A percentile compares a stretch with the other conserved stretches of the same genome.
These are phyloP conservation scores for Eurosta solidaginis DNA, from an alignment of 1,140 invertebrate species.

Conservation along the genomic window DNA sequence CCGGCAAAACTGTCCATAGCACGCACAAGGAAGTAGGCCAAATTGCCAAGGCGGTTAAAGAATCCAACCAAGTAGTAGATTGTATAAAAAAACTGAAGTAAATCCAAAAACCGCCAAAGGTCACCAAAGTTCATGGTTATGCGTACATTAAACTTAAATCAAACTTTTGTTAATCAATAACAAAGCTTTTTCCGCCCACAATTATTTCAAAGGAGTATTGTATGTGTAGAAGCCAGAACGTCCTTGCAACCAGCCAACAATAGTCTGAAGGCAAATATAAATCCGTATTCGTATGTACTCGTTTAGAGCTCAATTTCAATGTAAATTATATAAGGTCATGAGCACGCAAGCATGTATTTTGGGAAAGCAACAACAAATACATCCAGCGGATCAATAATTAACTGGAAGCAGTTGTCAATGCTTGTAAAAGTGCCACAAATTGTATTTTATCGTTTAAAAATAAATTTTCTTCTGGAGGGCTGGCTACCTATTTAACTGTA, in stretches of 20 bases:
- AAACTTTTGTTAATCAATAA: conserved; percentile 8
- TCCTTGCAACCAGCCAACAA: not conserved
- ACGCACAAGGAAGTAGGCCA: not conserved
- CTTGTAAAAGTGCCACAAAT: too few species aligned
- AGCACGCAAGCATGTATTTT: too few species aligned
- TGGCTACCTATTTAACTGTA: too few species aligned
- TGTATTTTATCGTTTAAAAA: too few species aligned
- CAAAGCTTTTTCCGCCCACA: not conserved
- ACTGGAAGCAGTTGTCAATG: too few species aligned
- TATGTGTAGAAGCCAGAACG: not conserved
- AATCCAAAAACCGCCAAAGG: not conserved
- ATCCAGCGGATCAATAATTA: too few species aligned
- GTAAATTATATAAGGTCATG: too few species aligned
- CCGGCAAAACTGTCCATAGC: not conserved
- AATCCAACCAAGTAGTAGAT: not conserved
- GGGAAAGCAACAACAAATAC: too few species aligned
- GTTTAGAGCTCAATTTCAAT: too few species aligned
- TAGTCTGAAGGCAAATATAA: not conserved
- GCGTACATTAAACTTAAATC: conserved; percentile 8
- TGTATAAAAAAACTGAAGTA: not conserved
- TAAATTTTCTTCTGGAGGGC: too few species aligned
- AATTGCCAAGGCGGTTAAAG: not conserved
- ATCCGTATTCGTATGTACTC: too few species aligned
- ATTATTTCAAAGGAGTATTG: not conserved
- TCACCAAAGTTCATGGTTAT: conserved; percentile 9